phyloP scores from a whole-genome alignment of 2,113 vertebrate species.

The Stomatorhinus ivindoensis region DNA sequence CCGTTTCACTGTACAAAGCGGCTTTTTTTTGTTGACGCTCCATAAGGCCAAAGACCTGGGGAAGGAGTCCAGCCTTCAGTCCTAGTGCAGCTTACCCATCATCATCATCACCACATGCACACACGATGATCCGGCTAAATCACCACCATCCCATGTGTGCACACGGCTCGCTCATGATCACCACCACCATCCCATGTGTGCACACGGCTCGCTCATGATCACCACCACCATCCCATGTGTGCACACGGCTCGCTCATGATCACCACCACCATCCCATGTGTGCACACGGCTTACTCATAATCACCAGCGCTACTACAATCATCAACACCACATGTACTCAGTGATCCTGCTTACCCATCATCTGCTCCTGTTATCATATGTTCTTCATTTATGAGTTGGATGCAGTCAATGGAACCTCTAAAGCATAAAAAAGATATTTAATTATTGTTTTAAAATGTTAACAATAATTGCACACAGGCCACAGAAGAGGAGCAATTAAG shows the following conservation, averaged over 20 bases:
- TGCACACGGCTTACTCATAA: conserved; percentile 69
- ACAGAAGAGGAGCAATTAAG: neutral
- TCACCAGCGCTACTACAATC: conserved; percentile 44
- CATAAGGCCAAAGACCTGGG: conserved; percentile 80
- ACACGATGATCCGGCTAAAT: neutral
- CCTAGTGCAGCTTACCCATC: neutral
- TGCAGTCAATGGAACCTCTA: conserved; percentile 88
- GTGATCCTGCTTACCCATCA: conserved; percentile 70
- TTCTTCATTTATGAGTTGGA: conserved; percentile 94
- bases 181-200: neutral
- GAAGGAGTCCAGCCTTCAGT: neutral
- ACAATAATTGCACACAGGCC: neutral
- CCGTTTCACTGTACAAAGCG: conserved; percentile 66
- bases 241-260: conserved; percentile 68
- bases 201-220: conserved; percentile 76
- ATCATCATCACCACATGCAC: neutral
- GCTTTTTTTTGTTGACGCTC: conserved; percentile 89
- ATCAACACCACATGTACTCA: neutral
- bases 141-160: neutral
- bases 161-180: too few relatives aligned
- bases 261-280: neutral
- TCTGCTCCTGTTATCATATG: conserved; percentile 88
- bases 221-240: neutral
- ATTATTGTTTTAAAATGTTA: neutral
- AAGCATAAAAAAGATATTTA: conserved; percentile 2